A percentile compares a stretch with the other conserved stretches of the same genome.
These are phyloP conservation scores for Lycia hirtaria DNA, from an alignment of 2,888 invertebrate genomes.

Conservation along the genomic window DNA sequence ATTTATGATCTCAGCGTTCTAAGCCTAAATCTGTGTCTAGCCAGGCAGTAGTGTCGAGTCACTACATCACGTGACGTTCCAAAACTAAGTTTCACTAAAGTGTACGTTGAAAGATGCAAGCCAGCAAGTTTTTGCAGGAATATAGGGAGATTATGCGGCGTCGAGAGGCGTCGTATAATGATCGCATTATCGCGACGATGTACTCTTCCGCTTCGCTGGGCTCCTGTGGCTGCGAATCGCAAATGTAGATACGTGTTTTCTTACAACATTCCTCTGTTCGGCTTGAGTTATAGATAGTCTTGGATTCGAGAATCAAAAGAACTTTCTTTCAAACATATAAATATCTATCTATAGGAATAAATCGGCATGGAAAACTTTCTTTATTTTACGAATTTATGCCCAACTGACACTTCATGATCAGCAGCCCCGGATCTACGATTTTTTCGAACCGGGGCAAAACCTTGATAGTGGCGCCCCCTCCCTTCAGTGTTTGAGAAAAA, in stretches of 20 bases:
- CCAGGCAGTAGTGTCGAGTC: too few species aligned
- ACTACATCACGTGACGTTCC: neutral
- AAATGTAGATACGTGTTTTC: constrained; percentile 27
- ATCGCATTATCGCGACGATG: constrained; percentile 75
- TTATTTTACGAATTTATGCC: too few species aligned
- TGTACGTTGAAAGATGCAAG: constrained; percentile 72
- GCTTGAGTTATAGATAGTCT: neutral
- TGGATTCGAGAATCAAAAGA: neutral
- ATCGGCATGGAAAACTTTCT: too few species aligned
- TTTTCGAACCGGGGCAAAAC: too few species aligned
- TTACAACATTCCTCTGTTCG: constrained; percentile 10
- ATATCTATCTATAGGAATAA: too few species aligned
- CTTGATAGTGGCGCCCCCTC: too few species aligned
- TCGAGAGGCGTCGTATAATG: constrained; percentile 79
- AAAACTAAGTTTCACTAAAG: constrained; percentile 40
- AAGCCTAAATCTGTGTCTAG: too few species aligned
- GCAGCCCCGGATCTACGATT: too few species aligned
- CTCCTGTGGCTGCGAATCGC: constrained; percentile 46
- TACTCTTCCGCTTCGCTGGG: constrained; percentile 71
- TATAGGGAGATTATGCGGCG: constrained; percentile 69
- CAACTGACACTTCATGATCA: too few species aligned
- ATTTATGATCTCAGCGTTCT: too few species aligned
- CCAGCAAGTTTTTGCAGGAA: constrained; percentile 74
- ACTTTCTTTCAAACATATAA: too few species aligned
- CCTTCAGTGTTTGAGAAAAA: too few species aligned